phyloP scores from a whole-genome alignment of 2,888 invertebrate species.

The Conchocele bisecta region DNA sequence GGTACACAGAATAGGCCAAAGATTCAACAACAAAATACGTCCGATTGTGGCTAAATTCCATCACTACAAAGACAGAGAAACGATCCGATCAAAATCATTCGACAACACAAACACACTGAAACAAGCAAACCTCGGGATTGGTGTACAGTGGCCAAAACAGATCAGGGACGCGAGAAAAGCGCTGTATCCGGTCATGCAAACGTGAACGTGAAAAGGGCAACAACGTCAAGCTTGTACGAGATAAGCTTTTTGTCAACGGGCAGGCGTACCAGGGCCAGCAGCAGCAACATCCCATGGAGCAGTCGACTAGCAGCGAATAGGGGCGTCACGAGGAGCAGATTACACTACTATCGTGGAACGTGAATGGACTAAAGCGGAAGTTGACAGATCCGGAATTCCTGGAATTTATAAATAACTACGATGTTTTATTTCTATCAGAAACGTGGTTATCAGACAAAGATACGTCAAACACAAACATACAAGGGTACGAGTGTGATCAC shows the following conservation, averaged over 20 bases:
- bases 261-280: slow-evolving; percentile 10
- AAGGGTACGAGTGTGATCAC: not conserved
- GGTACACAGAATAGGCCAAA: not conserved
- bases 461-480: not conserved
- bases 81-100: slow-evolving; percentile 8
- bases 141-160: slow-evolving; percentile 10
- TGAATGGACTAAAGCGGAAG: not conserved
- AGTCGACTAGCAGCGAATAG: not conserved
- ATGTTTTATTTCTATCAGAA: not conserved
- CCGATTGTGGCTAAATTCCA: slow-evolving; percentile 18
- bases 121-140: not conserved
- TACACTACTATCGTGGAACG: not conserved
- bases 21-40: not conserved
- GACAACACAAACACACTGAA: not conserved
- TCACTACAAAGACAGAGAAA: slow-evolving; percentile 14
- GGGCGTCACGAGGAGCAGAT: not conserved
- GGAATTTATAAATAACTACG: not conserved
- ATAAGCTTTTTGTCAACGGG: slow-evolving; percentile 14
- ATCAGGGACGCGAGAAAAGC: slow-evolving; percentile 16
- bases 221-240: not conserved
- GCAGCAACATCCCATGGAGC: no score
- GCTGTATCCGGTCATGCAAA: not conserved
- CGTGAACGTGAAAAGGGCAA: not conserved
- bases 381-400: not conserved
- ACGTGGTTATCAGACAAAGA: not conserved